Evolutionary conservation across 1,140 invertebrate species (phyloP), one percentile per base, ranked within the genome.

Genomic region (Aphaenogaster floridana): DNA sequence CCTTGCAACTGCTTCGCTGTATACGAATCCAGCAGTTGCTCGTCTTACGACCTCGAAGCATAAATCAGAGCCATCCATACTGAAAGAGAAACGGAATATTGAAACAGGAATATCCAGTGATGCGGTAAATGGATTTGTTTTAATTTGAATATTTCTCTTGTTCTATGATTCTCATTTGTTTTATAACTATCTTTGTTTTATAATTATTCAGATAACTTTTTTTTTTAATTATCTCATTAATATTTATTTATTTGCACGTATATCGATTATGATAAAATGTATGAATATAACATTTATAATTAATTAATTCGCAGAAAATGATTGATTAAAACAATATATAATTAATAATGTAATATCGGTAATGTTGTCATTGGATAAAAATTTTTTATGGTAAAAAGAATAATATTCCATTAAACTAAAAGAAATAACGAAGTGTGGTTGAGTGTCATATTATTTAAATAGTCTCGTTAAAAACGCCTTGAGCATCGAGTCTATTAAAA

Each of bases 1-100:
- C 99, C 99, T 99, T 83, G 98, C 98, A 54, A 99, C 99, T 80
- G 99, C 98, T 96, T 99, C 99, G 94, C 99, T 99, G 96, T 99
- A 99, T 68, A 99, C 98, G 96, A 99, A 99, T 76, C 99, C 99
- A 77, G 98, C 98, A 61, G 97, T 97, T 7, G 99, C 99, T 92
- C 99, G 96, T 91, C 99, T 97, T 28, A 99, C 99, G 89, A 99
- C 98, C 96, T 99, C 99, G 96, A 99, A 99, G 96, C 99, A 99
- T 87, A 99, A 97, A 96, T 99, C 99, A 54, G 98, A 98, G 76
- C 99, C 99, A 95, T 99, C 98, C 99, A 99, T 99, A 95, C 99
- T 99, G 96, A 92, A 98, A 97, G 95, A 89, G 68, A 77, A 78
- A 50, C 21, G 63, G 13, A 59, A 45, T 52, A 86, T 90, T 88